Evolutionary conservation across 2,888 invertebrate species (phyloP).

Genomic region (Leucophora obtusa): DNA sequence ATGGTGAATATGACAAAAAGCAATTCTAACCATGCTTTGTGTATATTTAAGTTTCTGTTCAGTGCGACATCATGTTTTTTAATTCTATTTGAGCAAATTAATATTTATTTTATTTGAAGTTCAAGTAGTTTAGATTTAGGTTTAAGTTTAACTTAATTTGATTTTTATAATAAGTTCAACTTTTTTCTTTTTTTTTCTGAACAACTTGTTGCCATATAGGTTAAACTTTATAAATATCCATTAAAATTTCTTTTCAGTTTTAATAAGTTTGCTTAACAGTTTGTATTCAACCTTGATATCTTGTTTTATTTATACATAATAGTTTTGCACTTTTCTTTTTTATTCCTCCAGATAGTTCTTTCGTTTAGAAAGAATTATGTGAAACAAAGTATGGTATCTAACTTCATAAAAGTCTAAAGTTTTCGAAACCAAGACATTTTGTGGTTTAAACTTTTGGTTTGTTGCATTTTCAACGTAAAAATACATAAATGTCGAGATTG

Average conservation of each 20-base stretch:
- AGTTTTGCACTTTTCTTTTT: not conserved
- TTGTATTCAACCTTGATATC: not conserved
- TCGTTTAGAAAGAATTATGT: not conserved
- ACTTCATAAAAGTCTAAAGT: not conserved
- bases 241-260: not conserved
- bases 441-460: constrained; percentile 3
- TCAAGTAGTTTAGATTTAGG: no score
- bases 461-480: not conserved
- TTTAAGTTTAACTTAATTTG: no score
- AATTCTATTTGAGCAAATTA: no score
- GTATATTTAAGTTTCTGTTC: no score
- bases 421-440: not conserved
- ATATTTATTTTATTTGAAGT: no score
- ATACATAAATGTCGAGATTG: not conserved
- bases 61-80: no score
- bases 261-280: not conserved
- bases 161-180: no score
- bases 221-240: not conserved
- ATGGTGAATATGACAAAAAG: no score
- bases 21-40: no score
- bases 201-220: not conserved
- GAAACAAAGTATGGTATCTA: not conserved
- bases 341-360: not conserved
- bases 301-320: not conserved
- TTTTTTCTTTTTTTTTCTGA: not conserved